Base-by-base conservation (phyloP, 2,888 invertebrate genomes). In the Neoitamus cyanurus region DNA sequence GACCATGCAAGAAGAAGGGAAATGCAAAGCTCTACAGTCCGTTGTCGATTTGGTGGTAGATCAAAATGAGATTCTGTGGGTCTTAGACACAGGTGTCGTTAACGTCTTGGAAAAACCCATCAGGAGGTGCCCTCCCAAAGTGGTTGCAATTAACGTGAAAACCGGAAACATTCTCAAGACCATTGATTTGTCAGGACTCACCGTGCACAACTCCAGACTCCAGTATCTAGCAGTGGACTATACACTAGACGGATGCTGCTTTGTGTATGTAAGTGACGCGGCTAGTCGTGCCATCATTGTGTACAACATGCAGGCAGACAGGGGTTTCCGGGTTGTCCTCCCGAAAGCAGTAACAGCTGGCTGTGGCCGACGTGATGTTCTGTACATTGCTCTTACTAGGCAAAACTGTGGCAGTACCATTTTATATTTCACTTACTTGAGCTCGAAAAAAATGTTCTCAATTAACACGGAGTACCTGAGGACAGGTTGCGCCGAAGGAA, bases 151-250 rank as follows among this genome's bases (percentile, higher is more conserved):
- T 88, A 93, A 92, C 86, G 91, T 93, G 2, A 92, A 93, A 83
- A 93, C 93, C 7, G 93, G 93, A 75, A 94, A 94, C 90, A 90
- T 95, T 13, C 92, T 94, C 4, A 94, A 94, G 88, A 91, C 92
- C 0, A 92, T 96, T 46, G 93, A 94, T 82, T 90, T 96, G 70
- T 93, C 93, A 13, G 91, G 93, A 0, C 90, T 94, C 11, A 92
- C 93, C 0, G 93, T 93, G 48, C 90, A 92, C 7, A 92, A 92
- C 7, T 94, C 95, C 0, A 92, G 94, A 13, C 91, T 95, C 30
- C 96, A 96, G 89, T 95, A 95, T 88, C 89, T 96, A 68, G 93
- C 93, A 0, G 93, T 94, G 2, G 96, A 96, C 87, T 94, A 95
- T 88, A 92, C 93, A 0, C 88, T 92, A 11, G 93, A 93, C 84